A percentile compares a stretch with the other conserved stretches of the same genome.
These are phyloP conservation scores for Dicerorhinus sumatrensis DNA, from an alignment of 2,113 vertebrate species.

Conservation along the genomic window DNA sequence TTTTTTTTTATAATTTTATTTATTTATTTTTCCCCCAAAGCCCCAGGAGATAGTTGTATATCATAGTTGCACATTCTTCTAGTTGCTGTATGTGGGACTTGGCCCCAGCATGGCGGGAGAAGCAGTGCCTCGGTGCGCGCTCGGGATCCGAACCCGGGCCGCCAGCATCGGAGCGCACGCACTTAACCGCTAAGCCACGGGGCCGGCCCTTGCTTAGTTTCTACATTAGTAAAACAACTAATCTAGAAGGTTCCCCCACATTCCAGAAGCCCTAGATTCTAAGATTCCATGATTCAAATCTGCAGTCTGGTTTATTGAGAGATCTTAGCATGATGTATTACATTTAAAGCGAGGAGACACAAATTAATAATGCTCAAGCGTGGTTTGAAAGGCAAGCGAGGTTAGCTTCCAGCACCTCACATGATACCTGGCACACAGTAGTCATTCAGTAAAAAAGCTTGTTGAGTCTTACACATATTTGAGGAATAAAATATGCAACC, in stretches of 20 bases:
- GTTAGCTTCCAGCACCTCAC: background rate
- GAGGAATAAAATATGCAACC: background rate
- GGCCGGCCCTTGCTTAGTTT: background rate
- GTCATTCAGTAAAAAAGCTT: background rate
- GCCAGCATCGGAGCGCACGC: too few species aligned
- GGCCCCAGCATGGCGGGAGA: too few species aligned
- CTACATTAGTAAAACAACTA: background rate
- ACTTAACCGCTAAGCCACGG: too few species aligned
- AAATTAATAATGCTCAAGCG: background rate
- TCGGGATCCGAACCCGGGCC: too few species aligned
- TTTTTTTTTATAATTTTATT: too few species aligned
- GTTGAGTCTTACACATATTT: background rate
- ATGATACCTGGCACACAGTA: accelerated
- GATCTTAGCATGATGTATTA: background rate
- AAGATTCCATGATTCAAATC: background rate
- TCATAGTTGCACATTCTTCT: too few species aligned
- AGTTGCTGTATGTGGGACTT: too few species aligned
- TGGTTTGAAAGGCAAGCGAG: background rate
- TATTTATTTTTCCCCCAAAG: too few species aligned
- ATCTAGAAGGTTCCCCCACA: background rate
- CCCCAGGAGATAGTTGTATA: too few species aligned
- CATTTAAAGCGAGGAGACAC: background rate
- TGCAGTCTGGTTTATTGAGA: background rate
- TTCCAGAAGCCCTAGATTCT: background rate
- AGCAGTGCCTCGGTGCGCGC: too few species aligned